phyloP scores from a whole-genome alignment of 1,140 invertebrate species.

The Propsilocerus akamusi region DNA sequence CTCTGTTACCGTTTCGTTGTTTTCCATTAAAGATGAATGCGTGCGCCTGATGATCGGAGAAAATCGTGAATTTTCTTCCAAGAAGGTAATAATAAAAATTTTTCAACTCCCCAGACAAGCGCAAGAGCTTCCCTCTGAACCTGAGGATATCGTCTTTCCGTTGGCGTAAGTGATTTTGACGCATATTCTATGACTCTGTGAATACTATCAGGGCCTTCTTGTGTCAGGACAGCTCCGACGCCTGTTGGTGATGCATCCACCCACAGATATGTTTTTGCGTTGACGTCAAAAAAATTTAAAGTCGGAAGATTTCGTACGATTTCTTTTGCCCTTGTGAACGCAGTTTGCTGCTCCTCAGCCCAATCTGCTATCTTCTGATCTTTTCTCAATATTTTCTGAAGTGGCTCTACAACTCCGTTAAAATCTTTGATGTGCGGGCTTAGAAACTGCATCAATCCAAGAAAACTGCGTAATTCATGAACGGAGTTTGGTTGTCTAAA shows the following conservation, averaged over 20 bases:
- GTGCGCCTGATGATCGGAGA: conserved; percentile 21
- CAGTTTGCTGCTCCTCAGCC: conserved; percentile 7
- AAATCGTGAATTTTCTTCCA: conserved; percentile 19
- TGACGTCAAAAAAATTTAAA: conserved; percentile 5
- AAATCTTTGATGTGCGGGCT: conserved; percentile 16
- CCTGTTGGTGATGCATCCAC: conserved; percentile 15
- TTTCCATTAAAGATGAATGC: conserved; percentile 11
- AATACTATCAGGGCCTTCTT: conserved; percentile 13
- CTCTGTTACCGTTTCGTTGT: conserved; percentile 10
- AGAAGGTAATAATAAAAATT: conserved; percentile 12
- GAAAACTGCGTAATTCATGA: conserved; percentile 15
- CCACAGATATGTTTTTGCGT: conserved; percentile 11
- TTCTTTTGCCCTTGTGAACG: conserved; percentile 10
- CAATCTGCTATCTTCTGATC: conserved; percentile 2
- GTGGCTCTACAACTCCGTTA: conserved; percentile 13
- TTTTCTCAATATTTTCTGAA: conserved; percentile 11
- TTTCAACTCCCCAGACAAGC: conserved; percentile 18
- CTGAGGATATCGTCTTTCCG: conserved; percentile 23
- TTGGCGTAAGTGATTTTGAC: conserved; percentile 16
- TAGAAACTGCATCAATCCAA: conserved; percentile 16
- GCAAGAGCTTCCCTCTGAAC: conserved; percentile 23
- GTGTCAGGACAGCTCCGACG: conserved; percentile 13
- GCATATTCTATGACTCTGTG: conserved; percentile 6
- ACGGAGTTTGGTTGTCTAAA: conserved; percentile 10
- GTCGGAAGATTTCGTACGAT: conserved; percentile 4